phyloP scores from a whole-genome alignment of 2,113 vertebrate genomes.

The Xiphias gladius region DNA sequence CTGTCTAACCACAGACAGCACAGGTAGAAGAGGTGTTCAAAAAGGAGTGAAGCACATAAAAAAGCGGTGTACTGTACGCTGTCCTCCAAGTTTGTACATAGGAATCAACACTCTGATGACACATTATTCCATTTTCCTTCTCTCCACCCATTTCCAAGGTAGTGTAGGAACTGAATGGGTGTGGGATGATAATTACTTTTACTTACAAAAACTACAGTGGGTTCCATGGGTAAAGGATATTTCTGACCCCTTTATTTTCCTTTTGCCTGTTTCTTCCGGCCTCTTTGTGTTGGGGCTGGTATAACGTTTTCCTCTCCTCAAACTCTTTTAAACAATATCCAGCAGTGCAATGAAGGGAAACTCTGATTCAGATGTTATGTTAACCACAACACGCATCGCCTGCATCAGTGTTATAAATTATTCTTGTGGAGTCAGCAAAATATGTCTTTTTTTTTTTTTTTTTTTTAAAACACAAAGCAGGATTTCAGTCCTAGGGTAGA shows the following conservation, averaged over 20 bases:
- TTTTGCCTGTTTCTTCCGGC: slow-evolving; percentile 49
- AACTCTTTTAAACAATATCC: slow-evolving; percentile 64
- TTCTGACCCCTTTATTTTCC: slow-evolving; percentile 66
- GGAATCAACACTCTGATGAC: slow-evolving; percentile 37
- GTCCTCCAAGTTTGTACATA: slow-evolving; percentile 29
- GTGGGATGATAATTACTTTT: slow-evolving; percentile 52
- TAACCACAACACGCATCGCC: slow-evolving; percentile 76
- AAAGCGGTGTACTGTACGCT: slow-evolving; percentile 33
- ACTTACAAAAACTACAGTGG: slow-evolving; percentile 50
- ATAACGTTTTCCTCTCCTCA: slow-evolving; percentile 58
- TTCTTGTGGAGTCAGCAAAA: slow-evolving; percentile 88
- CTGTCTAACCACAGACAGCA: slow-evolving; percentile 58
- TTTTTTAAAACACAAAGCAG: slow-evolving; percentile 56
- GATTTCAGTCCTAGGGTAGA: slow-evolving; percentile 78
- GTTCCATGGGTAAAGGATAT: slow-evolving; percentile 44
- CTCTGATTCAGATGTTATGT: slow-evolving; percentile 77
- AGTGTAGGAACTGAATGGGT: slow-evolving; percentile 34
- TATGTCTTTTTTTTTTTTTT: slow-evolving; percentile 52
- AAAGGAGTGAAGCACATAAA: slow-evolving; percentile 23
- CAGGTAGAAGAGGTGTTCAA: slow-evolving; percentile 33
- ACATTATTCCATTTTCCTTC: slow-evolving; percentile 55
- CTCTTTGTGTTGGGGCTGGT: slow-evolving; percentile 54
- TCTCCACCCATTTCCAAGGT: slow-evolving; percentile 55
- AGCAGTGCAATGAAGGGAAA: slow-evolving; percentile 66
- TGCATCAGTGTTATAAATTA: slow-evolving; percentile 69